Evolutionary conservation across 2,888 invertebrate species (phyloP).

Genomic region (Pseudeuparius sepicola): DNA sequence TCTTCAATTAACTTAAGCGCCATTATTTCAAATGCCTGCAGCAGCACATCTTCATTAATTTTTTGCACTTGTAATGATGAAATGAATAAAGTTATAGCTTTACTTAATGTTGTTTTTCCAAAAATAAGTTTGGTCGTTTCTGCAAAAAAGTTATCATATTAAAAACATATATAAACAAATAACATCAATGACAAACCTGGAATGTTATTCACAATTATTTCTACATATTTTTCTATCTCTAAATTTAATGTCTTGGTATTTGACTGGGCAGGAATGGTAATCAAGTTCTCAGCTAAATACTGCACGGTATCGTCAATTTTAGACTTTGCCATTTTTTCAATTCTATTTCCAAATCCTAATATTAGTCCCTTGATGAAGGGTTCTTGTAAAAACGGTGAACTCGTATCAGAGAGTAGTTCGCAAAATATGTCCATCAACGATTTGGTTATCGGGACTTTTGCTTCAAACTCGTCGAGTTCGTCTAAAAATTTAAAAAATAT

Average conservation of each 20-base stretch:
- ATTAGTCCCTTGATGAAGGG: constrained; percentile 41
- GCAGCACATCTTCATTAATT: constrained; percentile 41
- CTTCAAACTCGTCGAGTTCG: constrained; percentile 43
- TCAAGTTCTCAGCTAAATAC: constrained; percentile 25
- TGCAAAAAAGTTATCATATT: constrained; percentile 23
- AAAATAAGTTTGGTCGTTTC: constrained; percentile 33
- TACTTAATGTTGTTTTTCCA: constrained; percentile 34
- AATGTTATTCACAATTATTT: constrained; percentile 27
- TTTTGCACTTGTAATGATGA: constrained; percentile 39
- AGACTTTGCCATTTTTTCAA: constrained; percentile 32
- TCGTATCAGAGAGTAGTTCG: constrained; percentile 40
- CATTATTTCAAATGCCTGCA: constrained; percentile 41
- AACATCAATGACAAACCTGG: constrained; percentile 29
- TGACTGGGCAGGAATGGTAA: constrained; percentile 26
- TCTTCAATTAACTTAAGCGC: constrained; percentile 30
- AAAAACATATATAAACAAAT: no score
- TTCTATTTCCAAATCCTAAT: constrained; percentile 37
- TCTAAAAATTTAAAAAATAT: constrained; percentile 32
- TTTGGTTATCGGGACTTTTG: constrained; percentile 41
- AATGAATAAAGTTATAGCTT: constrained; percentile 36
- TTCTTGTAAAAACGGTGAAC: constrained; percentile 41
- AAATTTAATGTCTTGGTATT: constrained; percentile 28
- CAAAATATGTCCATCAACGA: constrained; percentile 40
- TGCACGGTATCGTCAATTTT: constrained; percentile 28
- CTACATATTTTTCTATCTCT: constrained; percentile 31